Evolutionary conservation across 1,140 invertebrate genomes (phyloP), one percentile per base, ranked within the genome.

Genomic region (Lepidurus couesii): DNA sequence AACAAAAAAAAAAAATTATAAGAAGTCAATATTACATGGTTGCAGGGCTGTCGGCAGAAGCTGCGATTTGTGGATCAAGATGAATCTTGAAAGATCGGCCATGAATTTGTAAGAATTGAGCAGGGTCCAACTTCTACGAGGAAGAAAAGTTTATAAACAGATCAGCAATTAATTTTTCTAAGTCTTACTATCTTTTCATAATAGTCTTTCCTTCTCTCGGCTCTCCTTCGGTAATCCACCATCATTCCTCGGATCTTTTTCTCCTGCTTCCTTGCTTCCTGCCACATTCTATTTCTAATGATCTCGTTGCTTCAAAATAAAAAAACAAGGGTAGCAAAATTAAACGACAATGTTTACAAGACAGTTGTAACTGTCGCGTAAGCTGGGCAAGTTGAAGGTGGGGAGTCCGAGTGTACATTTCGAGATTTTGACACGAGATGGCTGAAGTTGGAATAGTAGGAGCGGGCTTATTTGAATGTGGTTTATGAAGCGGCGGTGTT

Each of bases 211-310:
- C 98, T 89, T 80, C 97, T 89, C 87, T 99, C 97, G 42, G 97
- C 96, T 84, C 98, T 89, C 83, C 94, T 92, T 81, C 96, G 91
- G 86, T 97, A 97, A 87, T 99, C 97, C 9, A 99, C 97, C 84
- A 99, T 92, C 78, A 98, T 92, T 6, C 95, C 95, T 21, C 95
- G 90, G 80, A 99, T 95, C 85, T 96, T 94, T 82, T 94, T 92
- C 85, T 99, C 98, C 84, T 99, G 97, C 84, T 96, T 96, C 81
- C 97, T 90, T 43, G 97, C 97, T 88, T 99, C 97, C 86, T 98
- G 97, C 98, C 97, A 99, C 98, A 99, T 99, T 78, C 85, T 89
- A n/a, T 65, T 11, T 6, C n/a, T 34, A 34, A 34, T 34, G 2
- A 34, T 34, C 34, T 34, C 4, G 34, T 34, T 3, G 34, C 34